These are phyloP conservation scores for Semotilus atromaculatus DNA, from an alignment of 2,797 vertebrate genomes.

Conservation along the genomic window DNA sequence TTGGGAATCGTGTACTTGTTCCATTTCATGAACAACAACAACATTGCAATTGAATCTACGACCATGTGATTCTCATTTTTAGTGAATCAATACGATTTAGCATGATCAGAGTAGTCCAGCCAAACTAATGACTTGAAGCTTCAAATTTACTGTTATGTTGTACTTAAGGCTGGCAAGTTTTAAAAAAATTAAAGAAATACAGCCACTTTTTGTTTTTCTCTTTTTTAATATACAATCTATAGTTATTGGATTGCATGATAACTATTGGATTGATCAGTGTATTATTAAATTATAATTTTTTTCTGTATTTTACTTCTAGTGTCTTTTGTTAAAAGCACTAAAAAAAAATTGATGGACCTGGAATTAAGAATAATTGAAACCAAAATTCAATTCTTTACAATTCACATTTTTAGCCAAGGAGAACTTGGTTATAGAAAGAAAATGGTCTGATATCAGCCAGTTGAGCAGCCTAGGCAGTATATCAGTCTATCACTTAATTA, in stretches of 20 bases:
- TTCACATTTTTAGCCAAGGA: neutral
- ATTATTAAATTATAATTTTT: no score
- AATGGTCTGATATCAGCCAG: neutral
- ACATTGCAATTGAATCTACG: neutral
- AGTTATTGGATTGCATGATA: neutral
- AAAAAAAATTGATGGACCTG: neutral
- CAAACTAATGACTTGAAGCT: neutral
- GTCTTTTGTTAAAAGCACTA: neutral
- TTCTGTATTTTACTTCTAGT: neutral
- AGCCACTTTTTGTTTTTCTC: neutral
- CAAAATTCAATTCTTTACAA: neutral
- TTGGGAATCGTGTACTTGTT: neutral
- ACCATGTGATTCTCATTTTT: neutral
- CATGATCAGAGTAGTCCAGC: neutral
- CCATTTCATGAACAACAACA: neutral
- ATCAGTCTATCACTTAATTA: slow-evolving; percentile 24
- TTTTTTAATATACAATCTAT: neutral
- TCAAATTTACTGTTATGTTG: neutral
- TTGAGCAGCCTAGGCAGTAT: neutral
- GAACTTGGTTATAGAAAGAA: neutral
- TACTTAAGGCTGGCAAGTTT: neutral
- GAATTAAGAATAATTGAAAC: neutral
- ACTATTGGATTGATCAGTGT: no score
- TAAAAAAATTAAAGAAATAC: neutral
- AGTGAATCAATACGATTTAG: neutral